Conservation (phyloP, 2,888 invertebrate genomes). For the Oconnorella tubifera region DNA sequence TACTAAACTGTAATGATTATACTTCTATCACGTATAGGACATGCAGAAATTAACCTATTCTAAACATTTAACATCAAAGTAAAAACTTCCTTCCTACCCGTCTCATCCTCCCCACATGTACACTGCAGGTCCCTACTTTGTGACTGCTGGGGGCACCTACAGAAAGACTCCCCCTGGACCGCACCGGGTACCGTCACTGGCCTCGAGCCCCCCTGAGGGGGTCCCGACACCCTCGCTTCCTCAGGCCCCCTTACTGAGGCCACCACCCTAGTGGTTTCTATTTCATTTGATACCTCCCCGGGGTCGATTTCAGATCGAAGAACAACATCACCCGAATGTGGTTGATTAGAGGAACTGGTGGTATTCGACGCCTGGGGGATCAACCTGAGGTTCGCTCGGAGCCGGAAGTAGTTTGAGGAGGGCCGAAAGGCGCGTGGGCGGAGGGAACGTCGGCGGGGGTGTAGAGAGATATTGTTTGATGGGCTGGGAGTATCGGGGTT, state of each 20-base stretch:
- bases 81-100: too few relatives aligned
- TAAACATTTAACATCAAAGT: too few relatives aligned
- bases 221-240: neutral
- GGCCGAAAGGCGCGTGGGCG: neutral
- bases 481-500: neutral
- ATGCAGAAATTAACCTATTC: too few relatives aligned
- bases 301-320: neutral
- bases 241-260: neutral
- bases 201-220: neutral
- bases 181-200: neutral
- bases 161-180: slow-evolving; percentile 26
- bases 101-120: slow-evolving; percentile 28
- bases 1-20: too few relatives aligned
- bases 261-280: neutral
- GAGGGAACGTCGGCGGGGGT: neutral
- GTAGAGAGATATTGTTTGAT: too few relatives aligned
- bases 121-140: slow-evolving; percentile 24
- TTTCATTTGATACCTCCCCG: neutral
- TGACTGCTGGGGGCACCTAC: slow-evolving; percentile 19
- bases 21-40: too few relatives aligned
- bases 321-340: neutral
- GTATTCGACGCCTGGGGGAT: neutral
- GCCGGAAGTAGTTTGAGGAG: neutral
- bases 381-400: neutral
- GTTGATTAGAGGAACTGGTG: too few relatives aligned